A percentile compares a stretch with the other conserved stretches of the same genome.
These are phyloP conservation scores for Schizopygopsis pylzovi DNA, from an alignment of 2,797 vertebrate genomes.

Conservation along the genomic window DNA sequence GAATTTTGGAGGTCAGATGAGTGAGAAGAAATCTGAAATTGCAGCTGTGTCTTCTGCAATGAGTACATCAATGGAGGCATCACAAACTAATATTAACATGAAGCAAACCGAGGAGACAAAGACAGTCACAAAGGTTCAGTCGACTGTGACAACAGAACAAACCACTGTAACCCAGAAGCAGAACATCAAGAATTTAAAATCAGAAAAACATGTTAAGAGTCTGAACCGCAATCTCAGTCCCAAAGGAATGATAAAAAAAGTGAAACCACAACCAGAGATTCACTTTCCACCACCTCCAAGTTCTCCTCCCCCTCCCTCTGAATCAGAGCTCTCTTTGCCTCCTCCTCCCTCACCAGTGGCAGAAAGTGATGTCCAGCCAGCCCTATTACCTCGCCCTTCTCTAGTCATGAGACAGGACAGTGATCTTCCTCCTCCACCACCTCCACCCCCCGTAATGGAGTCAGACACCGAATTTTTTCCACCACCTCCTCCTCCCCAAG, in stretches of 20 bases:
- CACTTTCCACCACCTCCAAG: conserved; percentile 83
- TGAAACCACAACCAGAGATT: conserved; percentile 76
- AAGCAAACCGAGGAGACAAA: conserved; percentile 70
- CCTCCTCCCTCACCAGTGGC: conserved; percentile 83
- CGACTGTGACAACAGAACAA: conserved; percentile 58
- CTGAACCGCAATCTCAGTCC: conserved; percentile 68
- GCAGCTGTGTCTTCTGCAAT: conserved; percentile 50
- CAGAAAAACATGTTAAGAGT: conserved; percentile 61
- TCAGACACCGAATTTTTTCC: conserved; percentile 76
- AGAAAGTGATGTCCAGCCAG: conserved; percentile 67
- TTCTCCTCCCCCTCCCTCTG: conserved; percentile 78
- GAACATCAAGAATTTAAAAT: conserved; percentile 69
- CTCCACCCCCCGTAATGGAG: conserved; percentile 80
- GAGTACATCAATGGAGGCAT: conserved; percentile 54
- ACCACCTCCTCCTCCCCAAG: conserved; percentile 71
- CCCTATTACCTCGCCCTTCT: conserved; percentile 64
- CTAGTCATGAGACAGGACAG: conserved; percentile 75
- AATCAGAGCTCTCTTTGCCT: conserved; percentile 86
- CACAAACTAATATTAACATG: conserved; percentile 65
- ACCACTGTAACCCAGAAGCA: conserved; percentile 65
- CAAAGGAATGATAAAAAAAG: conserved; percentile 72
- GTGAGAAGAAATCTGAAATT: conserved; percentile 59
- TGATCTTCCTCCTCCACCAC: conserved; percentile 80
- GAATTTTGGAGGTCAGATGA: conserved; percentile 67
- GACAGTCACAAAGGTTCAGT: conserved; percentile 73